These are phyloP conservation scores for Diplosoma virens DNA, from an alignment of 23 tunicate species.

Conservation along the genomic window DNA sequence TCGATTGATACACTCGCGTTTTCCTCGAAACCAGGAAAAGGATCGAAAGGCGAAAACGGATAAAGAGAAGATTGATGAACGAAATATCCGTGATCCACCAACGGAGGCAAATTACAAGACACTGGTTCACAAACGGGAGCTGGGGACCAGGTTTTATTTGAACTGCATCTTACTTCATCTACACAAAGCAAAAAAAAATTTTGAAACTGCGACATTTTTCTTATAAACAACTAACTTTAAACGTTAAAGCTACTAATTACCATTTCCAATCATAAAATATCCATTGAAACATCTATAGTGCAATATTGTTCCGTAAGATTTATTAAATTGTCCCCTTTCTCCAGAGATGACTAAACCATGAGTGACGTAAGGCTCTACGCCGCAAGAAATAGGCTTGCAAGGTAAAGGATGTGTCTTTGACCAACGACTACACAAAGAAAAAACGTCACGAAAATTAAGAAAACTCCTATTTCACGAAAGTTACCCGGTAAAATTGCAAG, in stretches of 20 bases:
- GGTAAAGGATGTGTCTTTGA: slow-evolving; percentile 5
- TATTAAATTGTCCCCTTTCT: neutral
- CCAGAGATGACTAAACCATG: slow-evolving; percentile 25
- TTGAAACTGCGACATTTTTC: neutral
- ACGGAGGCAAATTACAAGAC: slow-evolving; percentile 50
- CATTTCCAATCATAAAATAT: slow-evolving; percentile 23
- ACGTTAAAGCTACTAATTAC: neutral
- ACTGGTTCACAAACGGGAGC: slow-evolving; percentile 71
- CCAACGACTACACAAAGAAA: slow-evolving; percentile 27
- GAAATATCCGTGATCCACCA: slow-evolving; percentile 11
- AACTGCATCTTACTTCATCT: slow-evolving; percentile 36
- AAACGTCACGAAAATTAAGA: neutral
- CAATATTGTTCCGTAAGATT: neutral
- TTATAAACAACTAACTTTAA: neutral
- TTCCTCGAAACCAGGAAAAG: neutral
- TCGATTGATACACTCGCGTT: too few relatives aligned
- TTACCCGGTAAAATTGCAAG: slow-evolving; percentile 43
- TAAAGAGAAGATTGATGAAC: neutral
- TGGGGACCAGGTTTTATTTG: slow-evolving; percentile 44
- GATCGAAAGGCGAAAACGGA: neutral
- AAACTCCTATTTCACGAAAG: neutral
- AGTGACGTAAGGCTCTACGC: slow-evolving; percentile 34
- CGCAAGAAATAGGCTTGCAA: slow-evolving; percentile 63
- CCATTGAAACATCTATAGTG: slow-evolving; percentile 32
- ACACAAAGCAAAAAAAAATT: neutral